A percentile compares a stretch with the other conserved stretches of the same genome.
phyloP scores from a whole-genome alignment of 2,113 vertebrate genomes.

The Pelecanus crispus region DNA sequence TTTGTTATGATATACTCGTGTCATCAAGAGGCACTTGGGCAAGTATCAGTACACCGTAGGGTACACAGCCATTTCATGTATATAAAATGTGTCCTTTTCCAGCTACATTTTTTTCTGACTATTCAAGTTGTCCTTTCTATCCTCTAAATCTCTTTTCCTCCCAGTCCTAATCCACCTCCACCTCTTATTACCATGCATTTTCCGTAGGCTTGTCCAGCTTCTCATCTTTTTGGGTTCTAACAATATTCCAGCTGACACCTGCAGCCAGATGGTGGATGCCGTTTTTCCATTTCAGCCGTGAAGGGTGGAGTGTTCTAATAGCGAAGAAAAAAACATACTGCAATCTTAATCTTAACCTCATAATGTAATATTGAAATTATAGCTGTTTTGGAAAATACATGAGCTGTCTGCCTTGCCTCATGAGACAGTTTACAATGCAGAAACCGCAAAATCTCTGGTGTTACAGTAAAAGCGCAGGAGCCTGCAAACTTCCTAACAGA shows the following conservation, averaged over 20 bases:
- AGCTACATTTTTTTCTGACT: not conserved
- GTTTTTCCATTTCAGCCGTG: not conserved
- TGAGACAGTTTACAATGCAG: not conserved
- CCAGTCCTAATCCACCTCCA: not conserved
- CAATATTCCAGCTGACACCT: not conserved
- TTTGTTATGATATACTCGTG: not conserved
- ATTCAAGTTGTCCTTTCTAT: not conserved
- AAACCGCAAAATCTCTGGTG: not conserved
- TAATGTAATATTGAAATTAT: not conserved
- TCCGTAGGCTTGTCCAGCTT: not conserved
- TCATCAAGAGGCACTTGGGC: not conserved
- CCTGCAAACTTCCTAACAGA: not conserved
- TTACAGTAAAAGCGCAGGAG: not conserved
- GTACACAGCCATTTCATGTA: not conserved
- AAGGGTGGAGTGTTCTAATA: not conserved
- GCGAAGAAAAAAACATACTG: not conserved
- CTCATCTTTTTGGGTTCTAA: not conserved
- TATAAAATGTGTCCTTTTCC: not conserved
- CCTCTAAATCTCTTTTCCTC: not conserved
- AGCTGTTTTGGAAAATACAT: not conserved
- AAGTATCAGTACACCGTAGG: rapidly evolving
- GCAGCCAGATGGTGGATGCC: not conserved
- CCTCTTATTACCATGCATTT: not conserved
- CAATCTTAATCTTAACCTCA: not conserved
- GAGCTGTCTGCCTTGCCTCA: not conserved